Conservation (phyloP, 2,888 invertebrate species). For the Microctonus hyperodae region DNA sequence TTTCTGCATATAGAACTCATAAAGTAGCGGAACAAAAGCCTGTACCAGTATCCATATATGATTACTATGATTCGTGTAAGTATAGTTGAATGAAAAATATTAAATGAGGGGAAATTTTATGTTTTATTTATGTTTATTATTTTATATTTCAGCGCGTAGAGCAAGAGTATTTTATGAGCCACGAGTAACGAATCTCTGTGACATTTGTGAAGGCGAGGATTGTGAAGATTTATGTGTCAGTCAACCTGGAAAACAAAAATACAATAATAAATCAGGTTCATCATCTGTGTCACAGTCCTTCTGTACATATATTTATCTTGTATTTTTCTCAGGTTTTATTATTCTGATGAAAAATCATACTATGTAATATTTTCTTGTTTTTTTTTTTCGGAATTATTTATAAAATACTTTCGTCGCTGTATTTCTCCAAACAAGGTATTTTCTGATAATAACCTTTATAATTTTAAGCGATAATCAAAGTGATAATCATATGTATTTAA, state of each 20-base stretch:
- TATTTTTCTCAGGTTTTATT: not conserved
- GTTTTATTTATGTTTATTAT: constrained; percentile 8
- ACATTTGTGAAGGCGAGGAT: constrained; percentile 80
- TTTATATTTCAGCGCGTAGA: constrained; percentile 71
- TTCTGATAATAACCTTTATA: not conserved
- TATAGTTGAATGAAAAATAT: constrained; percentile 41
- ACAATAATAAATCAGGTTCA: constrained; percentile 34
- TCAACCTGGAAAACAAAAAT: constrained; percentile 51
- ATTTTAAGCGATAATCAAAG: constrained; percentile 23
- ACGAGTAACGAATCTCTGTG: constrained; percentile 73
- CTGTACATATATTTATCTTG: constrained; percentile 18
- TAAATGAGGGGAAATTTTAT: not conserved
- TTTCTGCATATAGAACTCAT: constrained; percentile 82
- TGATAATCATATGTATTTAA: constrained; percentile 19
- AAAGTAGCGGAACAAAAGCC: constrained; percentile 87
- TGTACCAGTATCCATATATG: constrained; percentile 83
- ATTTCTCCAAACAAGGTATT: not conserved
- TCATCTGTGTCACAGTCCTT: constrained; percentile 30
- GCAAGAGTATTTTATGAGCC: constrained; percentile 85
- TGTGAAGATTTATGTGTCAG: constrained; percentile 65
- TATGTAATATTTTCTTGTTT: constrained; percentile 11
- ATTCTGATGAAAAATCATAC: not conserved
- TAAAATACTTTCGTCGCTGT: not conserved
- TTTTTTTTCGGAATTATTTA: not conserved
- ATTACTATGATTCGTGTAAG: constrained; percentile 92